Evolutionary conservation across 2,797 vertebrate genomes (phyloP).

Genomic region (Xiphophorus birchmanni): DNA sequence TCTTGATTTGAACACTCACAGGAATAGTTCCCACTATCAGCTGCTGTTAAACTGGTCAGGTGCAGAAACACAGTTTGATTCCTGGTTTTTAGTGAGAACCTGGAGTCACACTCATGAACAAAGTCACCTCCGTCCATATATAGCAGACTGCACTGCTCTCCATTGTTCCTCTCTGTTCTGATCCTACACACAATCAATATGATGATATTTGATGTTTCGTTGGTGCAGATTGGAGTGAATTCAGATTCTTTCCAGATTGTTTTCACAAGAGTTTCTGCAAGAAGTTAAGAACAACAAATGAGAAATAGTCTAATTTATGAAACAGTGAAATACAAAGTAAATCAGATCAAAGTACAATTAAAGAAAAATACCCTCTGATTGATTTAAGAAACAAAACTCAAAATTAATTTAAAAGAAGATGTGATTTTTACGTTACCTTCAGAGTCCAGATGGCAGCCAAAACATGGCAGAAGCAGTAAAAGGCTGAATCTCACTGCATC

Average conservation of each 20-base stretch:
- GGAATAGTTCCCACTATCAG: slow-evolving; percentile 45
- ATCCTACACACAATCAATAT: not conserved
- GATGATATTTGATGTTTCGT: not conserved
- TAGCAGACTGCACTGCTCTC: not conserved
- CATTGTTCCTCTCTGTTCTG: not conserved
- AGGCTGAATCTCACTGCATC: slow-evolving; percentile 12
- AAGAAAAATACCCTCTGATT: not conserved
- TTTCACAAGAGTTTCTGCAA: slow-evolving; percentile 31
- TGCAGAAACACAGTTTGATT: slow-evolving; percentile 36
- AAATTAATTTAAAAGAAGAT: not conserved
- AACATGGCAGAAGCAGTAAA: slow-evolving; percentile 12
- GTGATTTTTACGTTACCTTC: slow-evolving; percentile 22
- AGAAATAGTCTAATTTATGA: not conserved
- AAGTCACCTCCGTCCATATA: accelerated
- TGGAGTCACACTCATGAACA: slow-evolving; percentile 27
- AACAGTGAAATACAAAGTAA: not conserved
- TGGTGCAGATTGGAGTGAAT: slow-evolving; percentile 14
- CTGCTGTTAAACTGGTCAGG: slow-evolving; percentile 45
- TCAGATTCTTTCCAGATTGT: not conserved
- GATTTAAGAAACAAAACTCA: no score
- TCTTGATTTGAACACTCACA: not conserved
- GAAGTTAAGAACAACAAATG: accelerated
- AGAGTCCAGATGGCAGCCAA: accelerated
- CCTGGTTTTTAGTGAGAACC: slow-evolving; percentile 8
- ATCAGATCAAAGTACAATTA: not conserved